phyloP scores from a whole-genome alignment of 2,797 vertebrate species.

The Eremophila alpestris region DNA sequence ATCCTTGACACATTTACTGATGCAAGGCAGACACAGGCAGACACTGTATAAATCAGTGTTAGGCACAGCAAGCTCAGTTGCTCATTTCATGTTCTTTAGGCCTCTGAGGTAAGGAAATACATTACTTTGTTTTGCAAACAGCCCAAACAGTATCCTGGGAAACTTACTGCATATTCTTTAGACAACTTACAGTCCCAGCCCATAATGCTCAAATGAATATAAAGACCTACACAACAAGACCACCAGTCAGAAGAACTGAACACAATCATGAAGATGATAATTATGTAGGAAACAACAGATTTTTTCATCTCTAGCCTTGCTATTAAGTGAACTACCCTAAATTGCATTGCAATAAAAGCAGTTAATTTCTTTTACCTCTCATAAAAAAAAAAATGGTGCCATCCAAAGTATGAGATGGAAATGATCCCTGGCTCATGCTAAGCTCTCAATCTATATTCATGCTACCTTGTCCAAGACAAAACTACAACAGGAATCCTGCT shows the following conservation, averaged over 20 bases:
- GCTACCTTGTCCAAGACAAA: not conserved
- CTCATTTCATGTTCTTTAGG: not conserved
- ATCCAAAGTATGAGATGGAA: not conserved
- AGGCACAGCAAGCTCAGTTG: not conserved
- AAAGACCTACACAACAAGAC: not conserved
- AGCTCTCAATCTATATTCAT: not conserved
- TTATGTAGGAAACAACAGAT: not conserved
- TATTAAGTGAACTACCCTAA: not conserved
- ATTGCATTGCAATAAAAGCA: not conserved
- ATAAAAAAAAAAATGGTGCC: not conserved
- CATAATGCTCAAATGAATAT: not conserved
- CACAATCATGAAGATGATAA: rapidly evolving
- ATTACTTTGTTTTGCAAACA: not conserved
- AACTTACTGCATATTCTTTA: not conserved
- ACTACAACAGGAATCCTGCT: not conserved
- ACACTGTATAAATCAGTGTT: not conserved
- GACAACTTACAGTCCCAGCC: not conserved
- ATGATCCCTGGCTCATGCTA: not conserved
- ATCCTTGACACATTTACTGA: not conserved
- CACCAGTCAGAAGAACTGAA: not conserved
- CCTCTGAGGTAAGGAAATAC: not conserved
- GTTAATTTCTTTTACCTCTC: not conserved
- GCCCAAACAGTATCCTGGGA: not conserved
- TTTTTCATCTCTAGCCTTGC: not conserved
- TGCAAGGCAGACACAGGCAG: not conserved